Evolutionary conservation across 2,113 vertebrate genomes (phyloP).

Genomic region (Eudyptes chrysolophus): DNA sequence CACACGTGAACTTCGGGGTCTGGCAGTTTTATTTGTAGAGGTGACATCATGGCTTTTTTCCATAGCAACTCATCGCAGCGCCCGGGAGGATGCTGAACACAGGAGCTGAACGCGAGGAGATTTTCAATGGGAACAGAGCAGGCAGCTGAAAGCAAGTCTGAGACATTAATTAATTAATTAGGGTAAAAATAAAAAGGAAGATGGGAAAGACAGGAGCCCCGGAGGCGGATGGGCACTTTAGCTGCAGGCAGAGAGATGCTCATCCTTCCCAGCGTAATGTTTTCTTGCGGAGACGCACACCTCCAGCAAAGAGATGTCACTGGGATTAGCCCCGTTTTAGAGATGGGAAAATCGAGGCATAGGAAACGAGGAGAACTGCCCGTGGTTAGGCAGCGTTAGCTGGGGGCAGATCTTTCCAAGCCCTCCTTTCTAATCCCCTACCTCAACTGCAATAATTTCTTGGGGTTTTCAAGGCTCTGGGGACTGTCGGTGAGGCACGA

Average conservation of each 20-base stretch:
- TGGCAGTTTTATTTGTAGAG: slow-evolving; percentile 21
- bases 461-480: not conserved
- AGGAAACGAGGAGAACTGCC: not conserved
- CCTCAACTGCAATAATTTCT: not conserved
- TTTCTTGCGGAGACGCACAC: not conserved
- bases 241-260: not conserved
- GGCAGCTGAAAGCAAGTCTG: not conserved
- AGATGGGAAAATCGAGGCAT: not conserved
- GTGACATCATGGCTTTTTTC: slow-evolving; percentile 50
- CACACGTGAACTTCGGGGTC: not conserved
- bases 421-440: not conserved
- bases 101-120: not conserved
- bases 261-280: not conserved
- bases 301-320: not conserved
- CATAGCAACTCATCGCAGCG: slow-evolving; percentile 55
- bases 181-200: not conserved
- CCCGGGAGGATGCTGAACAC: not conserved
- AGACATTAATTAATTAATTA: not conserved
- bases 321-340: not conserved
- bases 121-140: not conserved
- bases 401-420: not conserved
- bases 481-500: not conserved
- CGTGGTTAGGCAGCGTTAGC: not conserved
- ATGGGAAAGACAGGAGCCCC: not conserved
- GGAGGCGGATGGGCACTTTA: not conserved